phyloP scores from a whole-genome alignment of 2,113 vertebrate species.

The Acanthisitta chloris region DNA sequence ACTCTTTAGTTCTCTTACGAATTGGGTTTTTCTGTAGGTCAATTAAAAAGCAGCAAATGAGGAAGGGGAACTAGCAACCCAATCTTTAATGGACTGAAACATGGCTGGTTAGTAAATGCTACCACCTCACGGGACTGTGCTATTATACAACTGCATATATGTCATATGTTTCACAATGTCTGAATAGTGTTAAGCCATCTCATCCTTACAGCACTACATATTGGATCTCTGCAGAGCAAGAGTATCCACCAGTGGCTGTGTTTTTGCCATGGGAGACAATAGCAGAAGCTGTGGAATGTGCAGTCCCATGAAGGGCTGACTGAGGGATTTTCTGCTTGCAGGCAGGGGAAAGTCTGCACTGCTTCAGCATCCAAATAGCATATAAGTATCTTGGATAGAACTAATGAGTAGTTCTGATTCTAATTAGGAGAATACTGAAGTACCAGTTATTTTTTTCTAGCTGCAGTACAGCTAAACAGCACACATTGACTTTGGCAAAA shows the following conservation, averaged over 20 bases:
- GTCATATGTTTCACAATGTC: rapidly evolving
- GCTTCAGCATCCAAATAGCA: background rate
- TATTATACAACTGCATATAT: background rate
- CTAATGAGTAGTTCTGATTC: background rate
- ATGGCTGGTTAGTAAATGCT: rapidly evolving
- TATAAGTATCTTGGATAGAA: rapidly evolving
- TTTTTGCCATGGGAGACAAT: rapidly evolving
- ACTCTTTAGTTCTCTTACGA: rapidly evolving
- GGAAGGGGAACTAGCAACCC: background rate
- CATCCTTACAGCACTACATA: rapidly evolving
- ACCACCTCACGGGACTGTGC: rapidly evolving
- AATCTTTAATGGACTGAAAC: background rate
- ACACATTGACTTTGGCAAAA: background rate
- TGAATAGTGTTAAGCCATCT: rapidly evolving
- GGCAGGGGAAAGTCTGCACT: background rate
- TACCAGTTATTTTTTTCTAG: background rate
- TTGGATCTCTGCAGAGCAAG: rapidly evolving
- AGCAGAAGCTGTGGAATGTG: rapidly evolving
- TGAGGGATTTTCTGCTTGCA: background rate
- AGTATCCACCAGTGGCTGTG: background rate
- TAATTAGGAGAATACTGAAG: background rate
- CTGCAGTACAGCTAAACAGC: too few relatives aligned
- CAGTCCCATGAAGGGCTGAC: background rate
- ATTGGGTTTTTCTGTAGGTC: background rate
- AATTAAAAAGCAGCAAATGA: background rate